Conservation (phyloP, 2,888 invertebrate species). For the Ochropleura leucogaster region DNA sequence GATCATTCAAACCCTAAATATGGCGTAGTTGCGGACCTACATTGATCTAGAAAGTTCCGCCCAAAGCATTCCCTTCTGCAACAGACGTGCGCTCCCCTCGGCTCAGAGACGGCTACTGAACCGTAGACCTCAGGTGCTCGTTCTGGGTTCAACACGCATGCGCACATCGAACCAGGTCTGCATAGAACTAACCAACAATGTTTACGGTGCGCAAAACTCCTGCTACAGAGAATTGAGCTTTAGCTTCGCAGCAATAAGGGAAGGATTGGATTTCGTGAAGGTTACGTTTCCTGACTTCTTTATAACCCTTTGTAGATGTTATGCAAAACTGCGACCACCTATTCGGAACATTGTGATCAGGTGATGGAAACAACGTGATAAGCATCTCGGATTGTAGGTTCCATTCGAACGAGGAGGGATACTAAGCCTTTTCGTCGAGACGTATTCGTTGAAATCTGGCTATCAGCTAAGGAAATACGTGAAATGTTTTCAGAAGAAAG, state of each 20-base stretch:
- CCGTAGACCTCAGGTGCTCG: constrained; percentile 75
- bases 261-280: constrained; percentile 10
- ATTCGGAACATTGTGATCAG: constrained; percentile 63
- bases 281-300: constrained; percentile 48
- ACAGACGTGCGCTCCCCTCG: constrained; percentile 57
- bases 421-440: constrained; percentile 42
- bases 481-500: constrained; percentile 24
- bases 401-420: constrained; percentile 50
- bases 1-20: constrained; percentile 17
- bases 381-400: constrained; percentile 59
- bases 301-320: constrained; percentile 70
- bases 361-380: constrained; percentile 68
- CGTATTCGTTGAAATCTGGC: constrained; percentile 35
- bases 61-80: constrained; percentile 30
- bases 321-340: constrained; percentile 70
- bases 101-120: constrained; percentile 69
- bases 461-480: constrained; percentile 10
- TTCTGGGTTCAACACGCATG: constrained; percentile 81
- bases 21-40: constrained; percentile 26
- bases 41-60: constrained; percentile 63
- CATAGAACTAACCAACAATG: constrained; percentile 63
- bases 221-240: constrained; percentile 57
- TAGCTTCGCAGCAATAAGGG: constrained; percentile 44
- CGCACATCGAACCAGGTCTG: constrained; percentile 68
- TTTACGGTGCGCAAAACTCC: constrained; percentile 50